Conservation (phyloP, 2,113 vertebrate genomes). For the Mustela nigripes region DNA sequence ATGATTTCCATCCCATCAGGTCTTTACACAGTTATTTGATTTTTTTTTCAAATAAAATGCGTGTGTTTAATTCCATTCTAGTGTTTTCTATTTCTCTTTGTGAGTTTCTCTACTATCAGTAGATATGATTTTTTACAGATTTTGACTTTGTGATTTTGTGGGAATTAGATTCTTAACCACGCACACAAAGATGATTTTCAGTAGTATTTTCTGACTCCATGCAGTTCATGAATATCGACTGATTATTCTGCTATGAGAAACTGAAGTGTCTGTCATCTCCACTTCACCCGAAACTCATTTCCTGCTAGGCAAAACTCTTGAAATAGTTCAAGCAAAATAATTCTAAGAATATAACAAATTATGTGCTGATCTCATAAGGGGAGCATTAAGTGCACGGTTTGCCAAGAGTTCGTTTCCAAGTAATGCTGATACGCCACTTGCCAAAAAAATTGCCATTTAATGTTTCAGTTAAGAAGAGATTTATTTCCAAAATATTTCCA, state of each 20-base stretch:
- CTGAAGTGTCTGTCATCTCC: neutral
- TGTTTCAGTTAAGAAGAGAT: slow-evolving; percentile 52
- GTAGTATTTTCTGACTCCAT: neutral
- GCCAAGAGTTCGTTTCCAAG: slow-evolving; percentile 68
- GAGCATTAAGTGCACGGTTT: neutral
- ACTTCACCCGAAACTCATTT: slow-evolving; percentile 41
- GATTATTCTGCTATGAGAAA: neutral
- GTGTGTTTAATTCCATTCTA: neutral
- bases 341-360: slow-evolving; percentile 45
- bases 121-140: neutral
- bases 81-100: neutral
- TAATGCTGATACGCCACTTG: slow-evolving; percentile 18
- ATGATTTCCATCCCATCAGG: neutral
- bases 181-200: slow-evolving; percentile 32
- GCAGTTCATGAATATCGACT: neutral
- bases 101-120: neutral
- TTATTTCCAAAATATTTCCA: slow-evolving; percentile 71
- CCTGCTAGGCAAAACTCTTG: slow-evolving; percentile 53
- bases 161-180: neutral
- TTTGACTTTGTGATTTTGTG: neutral
- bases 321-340: slow-evolving; percentile 35
- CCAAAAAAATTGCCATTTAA: slow-evolving; percentile 65
- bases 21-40: neutral
- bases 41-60: neutral
- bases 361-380: slow-evolving; percentile 55